phyloP scores from a whole-genome alignment of 2,113 vertebrate genomes.

The Climacteris rufus region DNA sequence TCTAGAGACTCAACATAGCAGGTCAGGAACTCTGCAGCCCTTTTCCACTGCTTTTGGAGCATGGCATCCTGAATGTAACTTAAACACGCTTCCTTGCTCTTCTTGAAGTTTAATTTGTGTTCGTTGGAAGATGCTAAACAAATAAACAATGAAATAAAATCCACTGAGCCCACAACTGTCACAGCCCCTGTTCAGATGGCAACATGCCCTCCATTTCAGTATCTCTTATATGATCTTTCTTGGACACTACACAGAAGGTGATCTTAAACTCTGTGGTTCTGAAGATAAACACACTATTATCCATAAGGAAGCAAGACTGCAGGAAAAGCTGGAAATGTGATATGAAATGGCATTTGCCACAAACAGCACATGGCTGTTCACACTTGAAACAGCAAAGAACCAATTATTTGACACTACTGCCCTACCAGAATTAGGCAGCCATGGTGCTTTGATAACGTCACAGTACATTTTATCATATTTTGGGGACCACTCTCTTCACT shows the following conservation, averaged over 20 bases:
- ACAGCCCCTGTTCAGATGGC: not conserved
- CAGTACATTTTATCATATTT: not conserved
- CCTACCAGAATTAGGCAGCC: not conserved
- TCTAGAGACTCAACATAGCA: conserved; percentile 81
- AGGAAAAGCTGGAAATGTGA: not conserved
- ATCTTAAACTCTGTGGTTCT: not conserved
- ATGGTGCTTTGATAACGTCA: not conserved
- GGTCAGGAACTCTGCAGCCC: conserved; percentile 80
- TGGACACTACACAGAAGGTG: not conserved
- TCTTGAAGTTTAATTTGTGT: conserved; percentile 70
- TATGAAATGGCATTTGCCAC: not conserved
- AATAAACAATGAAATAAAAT: not conserved
- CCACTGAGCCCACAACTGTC: not conserved
- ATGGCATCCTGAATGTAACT: conserved; percentile 79
- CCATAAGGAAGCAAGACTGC: not conserved
- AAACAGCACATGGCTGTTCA: not conserved
- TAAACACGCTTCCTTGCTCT: conserved; percentile 74
- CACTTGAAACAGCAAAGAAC: not conserved
- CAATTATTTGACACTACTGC: not conserved
- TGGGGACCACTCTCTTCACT: not conserved
- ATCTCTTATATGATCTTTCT: not conserved
- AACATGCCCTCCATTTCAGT: not conserved
- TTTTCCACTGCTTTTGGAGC: conserved; percentile 84
- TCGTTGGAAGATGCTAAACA: conserved; percentile 23
- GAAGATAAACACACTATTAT: not conserved